Base-by-base conservation (phyloP, 2,113 vertebrate genomes). In the Alectura lathami region DNA sequence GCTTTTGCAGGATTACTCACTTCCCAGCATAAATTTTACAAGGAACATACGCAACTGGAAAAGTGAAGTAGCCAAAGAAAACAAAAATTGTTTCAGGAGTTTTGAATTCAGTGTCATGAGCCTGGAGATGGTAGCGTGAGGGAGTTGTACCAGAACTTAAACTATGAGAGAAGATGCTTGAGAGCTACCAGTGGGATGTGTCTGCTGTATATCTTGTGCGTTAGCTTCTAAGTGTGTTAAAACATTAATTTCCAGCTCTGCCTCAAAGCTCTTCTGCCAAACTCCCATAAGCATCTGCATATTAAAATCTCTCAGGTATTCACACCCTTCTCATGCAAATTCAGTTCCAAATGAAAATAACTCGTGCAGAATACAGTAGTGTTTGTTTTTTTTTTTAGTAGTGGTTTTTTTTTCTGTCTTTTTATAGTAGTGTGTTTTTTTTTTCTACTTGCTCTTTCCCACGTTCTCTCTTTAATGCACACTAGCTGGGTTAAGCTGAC, bases 101-200 rank as follows among this genome's bases (percentile, higher is more conserved):
- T 64, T 64, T 26, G 26, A 20, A 13, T 30, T 43, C 43, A 27
- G 36, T 8, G 47, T 36, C 47, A 20, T 10, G 51, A 72, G 15
- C 13, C 75, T 34, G 50, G 45, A 57, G 63, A 13, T 9, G 40
- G 12, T 5, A 29, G 23, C 12, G 51, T n/a, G 63, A 53, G 30
- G 26, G 9, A 45, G 13, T 16, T 67, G 22, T 43, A 29, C 24
- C 32, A 47, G 42, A 69, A 36, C 2, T 18, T 36, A 34, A 56
- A 26, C 48, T 8, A 5, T 0, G 2, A 57, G 21, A 7, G 23
- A 54, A 57, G 60, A 43, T 0, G 1, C 24, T 57, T 23, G 29
- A 56, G 60, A 83, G n/a, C 36, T 17, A 20, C 42, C 53, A 20
- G 24, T 16, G 17, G 8, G 14, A 26, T 7, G 10, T 50, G 48